Evolutionary conservation across 92 coral and sea anemone genomes (phyloP).

Genomic region (Phenganax marumi): DNA sequence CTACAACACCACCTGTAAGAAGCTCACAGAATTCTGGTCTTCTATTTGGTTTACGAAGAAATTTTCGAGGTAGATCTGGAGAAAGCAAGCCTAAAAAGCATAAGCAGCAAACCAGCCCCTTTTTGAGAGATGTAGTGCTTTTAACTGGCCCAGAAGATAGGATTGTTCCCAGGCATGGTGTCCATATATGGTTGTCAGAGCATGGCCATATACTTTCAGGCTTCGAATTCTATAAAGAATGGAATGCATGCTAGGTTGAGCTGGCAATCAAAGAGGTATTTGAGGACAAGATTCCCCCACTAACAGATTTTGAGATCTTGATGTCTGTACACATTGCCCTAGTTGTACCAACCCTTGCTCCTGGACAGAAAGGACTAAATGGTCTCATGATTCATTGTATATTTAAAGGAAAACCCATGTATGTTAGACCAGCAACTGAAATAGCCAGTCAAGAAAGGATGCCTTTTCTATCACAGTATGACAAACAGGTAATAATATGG

Average conservation of each 20-base stretch:
- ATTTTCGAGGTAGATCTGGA: slow-evolving; percentile 22
- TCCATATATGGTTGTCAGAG: slow-evolving; percentile 36
- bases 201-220: slow-evolving; percentile 37
- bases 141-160: slow-evolving; percentile 41
- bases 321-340: slow-evolving; percentile 35
- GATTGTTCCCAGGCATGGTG: slow-evolving; percentile 43
- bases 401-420: slow-evolving; percentile 30
- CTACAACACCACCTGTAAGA: neutral
- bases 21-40: slow-evolving; percentile 17
- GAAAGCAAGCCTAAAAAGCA: slow-evolving; percentile 24
- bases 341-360: slow-evolving; percentile 38
- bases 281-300: slow-evolving; percentile 31
- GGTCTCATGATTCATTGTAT: slow-evolving; percentile 41
- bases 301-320: slow-evolving; percentile 31
- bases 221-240: slow-evolving; percentile 37
- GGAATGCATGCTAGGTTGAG: slow-evolving; percentile 35
- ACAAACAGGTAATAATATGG: neutral
- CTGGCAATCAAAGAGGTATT: slow-evolving; percentile 41
- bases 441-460: neutral
- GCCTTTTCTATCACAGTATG: neutral
- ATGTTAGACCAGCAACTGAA: slow-evolving; percentile 10
- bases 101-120: slow-evolving; percentile 31
- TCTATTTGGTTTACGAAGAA: slow-evolving; percentile 34
- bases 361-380: slow-evolving; percentile 32
- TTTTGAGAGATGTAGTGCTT: slow-evolving; percentile 36